phyloP scores from a whole-genome alignment of 1,140 invertebrate species.

The Drosophila nigrodunni region DNA sequence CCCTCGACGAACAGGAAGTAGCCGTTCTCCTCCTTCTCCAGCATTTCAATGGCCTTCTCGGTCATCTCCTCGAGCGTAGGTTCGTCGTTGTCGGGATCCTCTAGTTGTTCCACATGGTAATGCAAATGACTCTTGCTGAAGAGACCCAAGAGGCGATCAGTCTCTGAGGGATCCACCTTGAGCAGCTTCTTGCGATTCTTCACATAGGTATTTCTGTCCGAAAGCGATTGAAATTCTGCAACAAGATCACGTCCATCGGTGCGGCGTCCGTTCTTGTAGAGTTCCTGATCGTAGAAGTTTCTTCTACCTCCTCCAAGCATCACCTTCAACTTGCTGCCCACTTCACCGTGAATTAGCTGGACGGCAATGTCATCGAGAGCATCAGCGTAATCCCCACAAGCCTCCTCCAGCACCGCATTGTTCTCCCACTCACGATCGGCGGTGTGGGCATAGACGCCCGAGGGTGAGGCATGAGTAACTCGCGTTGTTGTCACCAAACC shows the following conservation, averaged over 20 bases:
- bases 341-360: conserved; percentile 89
- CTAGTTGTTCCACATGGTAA: conserved; percentile 87
- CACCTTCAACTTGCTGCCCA: conserved; percentile 88
- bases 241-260: conserved; percentile 90
- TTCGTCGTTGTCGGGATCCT: conserved; percentile 85
- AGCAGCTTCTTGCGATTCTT: conserved; percentile 87
- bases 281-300: conserved; percentile 88
- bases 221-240: conserved; percentile 86
- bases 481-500: conserved; percentile 92
- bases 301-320: conserved; percentile 90
- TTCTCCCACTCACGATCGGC: conserved; percentile 92
- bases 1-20: conserved; percentile 87
- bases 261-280: conserved; percentile 87
- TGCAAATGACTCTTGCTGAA: conserved; percentile 86
- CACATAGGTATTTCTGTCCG: conserved; percentile 86
- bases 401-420: conserved; percentile 86
- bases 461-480: conserved; percentile 92
- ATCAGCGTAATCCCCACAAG: conserved; percentile 72
- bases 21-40: conserved; percentile 91
- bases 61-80: conserved; percentile 93
- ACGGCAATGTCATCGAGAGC: conserved; percentile 90
- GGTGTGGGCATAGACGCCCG: conserved; percentile 90
- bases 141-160: conserved; percentile 85
- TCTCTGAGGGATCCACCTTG: conserved; percentile 72
- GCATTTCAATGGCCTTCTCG: conserved; percentile 90